A percentile compares a stretch with the other conserved stretches of the same genome.
phyloP scores from a whole-genome alignment of 37 sponge, comb jelly and placozoan species.

The Aplysina aerophoba region DNA sequence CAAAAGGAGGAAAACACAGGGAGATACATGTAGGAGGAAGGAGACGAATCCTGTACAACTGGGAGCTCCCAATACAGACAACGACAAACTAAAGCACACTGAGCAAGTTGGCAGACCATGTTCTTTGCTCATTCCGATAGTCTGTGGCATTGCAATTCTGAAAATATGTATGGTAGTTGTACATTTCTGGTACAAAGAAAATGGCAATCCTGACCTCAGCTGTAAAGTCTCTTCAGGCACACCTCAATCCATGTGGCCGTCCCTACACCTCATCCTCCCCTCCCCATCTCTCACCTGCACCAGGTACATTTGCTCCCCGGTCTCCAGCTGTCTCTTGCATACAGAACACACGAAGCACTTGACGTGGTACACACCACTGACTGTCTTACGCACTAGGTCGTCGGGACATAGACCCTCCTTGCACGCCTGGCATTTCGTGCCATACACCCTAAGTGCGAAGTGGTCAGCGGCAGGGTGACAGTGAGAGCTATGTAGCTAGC shows the following conservation, averaged over 20 bases:
- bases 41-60: background rate
- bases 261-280: too few relatives aligned
- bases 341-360: conserved; percentile 73
- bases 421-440: conserved; percentile 77
- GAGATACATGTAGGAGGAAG: background rate
- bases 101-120: too few relatives aligned
- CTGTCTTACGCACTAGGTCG: conserved; percentile 71
- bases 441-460: conserved; percentile 52
- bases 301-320: conserved; percentile 80
- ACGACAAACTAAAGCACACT: too few relatives aligned
- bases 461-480: too few relatives aligned
- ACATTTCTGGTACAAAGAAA: background rate
- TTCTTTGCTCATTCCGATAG: too few relatives aligned
- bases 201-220: background rate
- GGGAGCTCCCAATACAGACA: background rate
- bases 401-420: conserved; percentile 79
- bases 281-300: conserved; percentile 56
- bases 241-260: too few relatives aligned
- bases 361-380: conserved; percentile 80
- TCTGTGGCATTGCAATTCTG: too few relatives aligned
- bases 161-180: conserved; percentile 10
- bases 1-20: background rate
- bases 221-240: too few relatives aligned
- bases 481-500: too few relatives aligned
- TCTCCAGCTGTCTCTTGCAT: conserved; percentile 63